Evolutionary conservation across 1,140 invertebrate genomes (phyloP).

Genomic region (Cylas formicarius): DNA sequence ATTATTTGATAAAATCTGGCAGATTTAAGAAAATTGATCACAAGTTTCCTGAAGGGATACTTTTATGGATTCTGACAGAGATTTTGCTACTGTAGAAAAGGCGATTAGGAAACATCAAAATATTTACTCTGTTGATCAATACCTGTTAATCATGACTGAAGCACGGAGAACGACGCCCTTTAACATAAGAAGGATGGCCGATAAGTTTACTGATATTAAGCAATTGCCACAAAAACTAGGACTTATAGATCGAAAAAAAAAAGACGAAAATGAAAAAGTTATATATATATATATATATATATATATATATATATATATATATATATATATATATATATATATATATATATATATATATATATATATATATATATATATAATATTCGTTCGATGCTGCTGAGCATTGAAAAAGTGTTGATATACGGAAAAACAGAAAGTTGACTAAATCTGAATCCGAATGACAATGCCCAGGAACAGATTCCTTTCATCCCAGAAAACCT

Average conservation of each 20-base stretch:
- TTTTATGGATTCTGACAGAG: slow-evolving; percentile 20
- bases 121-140: slow-evolving; percentile 22
- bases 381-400: slow-evolving; percentile 7
- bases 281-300: background rate
- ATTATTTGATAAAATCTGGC: slow-evolving; percentile 18
- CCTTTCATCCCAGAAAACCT: no score
- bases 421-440: slow-evolving; percentile 12
- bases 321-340: no score
- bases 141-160: slow-evolving; percentile 14
- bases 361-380: no score
- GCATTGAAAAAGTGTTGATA: slow-evolving; percentile 9
- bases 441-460: no score
- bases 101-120: slow-evolving; percentile 15
- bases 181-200: slow-evolving; percentile 9
- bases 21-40: slow-evolving; percentile 19
- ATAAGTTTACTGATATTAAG: slow-evolving; percentile 15
- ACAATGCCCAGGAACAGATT: no score
- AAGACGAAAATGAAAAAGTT: slow-evolving; percentile 8
- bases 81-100: slow-evolving; percentile 25
- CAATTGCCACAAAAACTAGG: slow-evolving; percentile 4
- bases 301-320: no score
- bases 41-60: slow-evolving; percentile 24
- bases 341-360: no score
- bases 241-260: no score
- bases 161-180: slow-evolving; percentile 10